These are phyloP conservation scores for Acropora yongei DNA, from an alignment of 64 coral and sea anemone species.

Conservation along the genomic window DNA sequence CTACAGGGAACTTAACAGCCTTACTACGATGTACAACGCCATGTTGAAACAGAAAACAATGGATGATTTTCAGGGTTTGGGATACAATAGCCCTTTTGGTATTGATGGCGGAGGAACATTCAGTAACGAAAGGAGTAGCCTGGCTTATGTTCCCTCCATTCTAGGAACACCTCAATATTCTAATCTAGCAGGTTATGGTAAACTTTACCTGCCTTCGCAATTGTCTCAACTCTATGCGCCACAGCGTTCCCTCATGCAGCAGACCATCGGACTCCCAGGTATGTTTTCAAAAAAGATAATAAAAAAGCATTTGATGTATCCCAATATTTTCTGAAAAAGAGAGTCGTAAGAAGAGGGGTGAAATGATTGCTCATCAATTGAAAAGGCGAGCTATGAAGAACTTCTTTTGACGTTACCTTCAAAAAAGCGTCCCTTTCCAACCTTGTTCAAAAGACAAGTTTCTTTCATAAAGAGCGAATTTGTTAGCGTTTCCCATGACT, in stretches of 20 bases:
- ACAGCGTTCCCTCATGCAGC: not conserved
- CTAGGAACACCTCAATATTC: slow-evolving; percentile 15
- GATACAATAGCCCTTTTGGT: not conserved
- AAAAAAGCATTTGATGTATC: too few relatives aligned
- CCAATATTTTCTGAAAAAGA: too few relatives aligned
- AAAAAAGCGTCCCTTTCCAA: too few relatives aligned
- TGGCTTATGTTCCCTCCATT: slow-evolving; percentile 32
- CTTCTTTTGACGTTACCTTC: too few relatives aligned
- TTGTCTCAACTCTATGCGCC: slow-evolving; percentile 6
- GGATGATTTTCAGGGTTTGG: not conserved
- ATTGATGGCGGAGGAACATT: not conserved
- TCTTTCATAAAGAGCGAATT: too few relatives aligned
- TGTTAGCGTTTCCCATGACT: too few relatives aligned
- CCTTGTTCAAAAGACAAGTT: too few relatives aligned
- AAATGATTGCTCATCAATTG: too few relatives aligned
- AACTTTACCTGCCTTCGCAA: slow-evolving; percentile 17
- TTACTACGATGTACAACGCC: slow-evolving; percentile 46
- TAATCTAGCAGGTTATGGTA: not conserved
- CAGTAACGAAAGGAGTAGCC: slow-evolving; percentile 4
- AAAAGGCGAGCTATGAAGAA: too few relatives aligned
- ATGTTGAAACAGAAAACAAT: slow-evolving; percentile 50
- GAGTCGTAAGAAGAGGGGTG: too few relatives aligned
- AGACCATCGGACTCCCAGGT: slow-evolving; percentile 13
- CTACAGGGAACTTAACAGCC: slow-evolving; percentile 1
- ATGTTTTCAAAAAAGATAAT: not conserved